Percentiles rank a stretch among this genome's conserved stretches.
phyloP scores from a whole-genome alignment of 2,113 vertebrate genomes.

The Phylloscopus trochilus region DNA sequence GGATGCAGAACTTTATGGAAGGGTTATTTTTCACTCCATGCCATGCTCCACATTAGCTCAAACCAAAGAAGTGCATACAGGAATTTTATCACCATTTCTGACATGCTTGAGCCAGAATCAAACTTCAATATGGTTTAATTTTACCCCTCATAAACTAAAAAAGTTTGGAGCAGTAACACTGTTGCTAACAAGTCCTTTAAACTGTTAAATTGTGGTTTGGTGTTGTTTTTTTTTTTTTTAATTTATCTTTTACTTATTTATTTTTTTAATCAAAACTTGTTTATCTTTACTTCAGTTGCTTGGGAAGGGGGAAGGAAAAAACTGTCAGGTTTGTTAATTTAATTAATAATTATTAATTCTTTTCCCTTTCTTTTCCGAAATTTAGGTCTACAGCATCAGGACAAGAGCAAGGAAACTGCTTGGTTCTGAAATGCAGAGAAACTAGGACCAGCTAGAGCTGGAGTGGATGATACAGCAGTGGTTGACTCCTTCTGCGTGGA shows the following conservation, averaged over 20 bases:
- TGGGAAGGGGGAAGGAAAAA: background rate
- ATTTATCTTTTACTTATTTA: too few species aligned
- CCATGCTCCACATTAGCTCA: background rate
- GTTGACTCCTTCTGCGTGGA: constrained; percentile 13
- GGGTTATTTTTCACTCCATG: background rate
- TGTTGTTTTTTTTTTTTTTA: too few species aligned
- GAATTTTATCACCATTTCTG: background rate
- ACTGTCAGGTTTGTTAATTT: accelerated
- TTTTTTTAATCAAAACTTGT: background rate
- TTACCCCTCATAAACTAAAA: background rate
- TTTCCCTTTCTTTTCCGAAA: background rate
- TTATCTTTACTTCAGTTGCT: background rate
- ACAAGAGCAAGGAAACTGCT: constrained; percentile 86
- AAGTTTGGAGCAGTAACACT: background rate
- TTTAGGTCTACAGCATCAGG: constrained; percentile 86
- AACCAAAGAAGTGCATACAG: background rate
- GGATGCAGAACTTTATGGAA: background rate
- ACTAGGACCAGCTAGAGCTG: background rate
- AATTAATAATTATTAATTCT: background rate
- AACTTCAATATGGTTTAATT: background rate
- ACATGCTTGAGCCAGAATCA: background rate
- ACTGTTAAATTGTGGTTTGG: background rate
- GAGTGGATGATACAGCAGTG: background rate
- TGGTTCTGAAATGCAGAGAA: constrained; percentile 84
- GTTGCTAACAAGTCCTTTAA: background rate